Base-by-base conservation (phyloP, 2,113 vertebrate species). In the Spheniscus mendiculus region DNA sequence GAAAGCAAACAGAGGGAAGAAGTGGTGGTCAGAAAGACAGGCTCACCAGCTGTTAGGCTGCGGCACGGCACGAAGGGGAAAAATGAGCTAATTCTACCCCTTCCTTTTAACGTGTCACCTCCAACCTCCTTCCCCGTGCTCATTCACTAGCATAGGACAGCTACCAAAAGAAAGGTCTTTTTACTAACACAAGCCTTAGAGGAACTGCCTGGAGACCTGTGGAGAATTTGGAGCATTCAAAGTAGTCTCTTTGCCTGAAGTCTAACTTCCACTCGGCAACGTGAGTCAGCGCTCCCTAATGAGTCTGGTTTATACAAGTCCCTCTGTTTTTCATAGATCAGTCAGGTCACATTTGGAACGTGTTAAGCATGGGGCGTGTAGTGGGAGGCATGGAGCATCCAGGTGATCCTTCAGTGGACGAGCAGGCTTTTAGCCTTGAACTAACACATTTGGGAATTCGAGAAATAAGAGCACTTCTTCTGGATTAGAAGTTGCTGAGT, bases 331-430 rank as follows among this genome's bases (percentile, higher is more conserved):
- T 76, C 25, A 14, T 7, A 30, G 30, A 90, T 85, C 69, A 27
- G 4, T 76, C 7, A 14, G 70, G 65, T 15, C 56, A 47, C 0
- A 1, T 47, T 8, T 38, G 70, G 77, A 87, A 47, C 19, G 9
- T 0, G 6, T 11, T 25, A 74, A 38, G 19, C 8, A 6, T 0
- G 4, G 42, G 16, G 25, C 0, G 14, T 5, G 25, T 11, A 4
- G 1, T 52, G 67, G 44, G 58, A 90, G 10, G 58, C 12, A 18
- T 2, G 36, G 49, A 69, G 67, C 62, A 86, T 26, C 58, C 80
- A 47, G 23, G 23, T 61, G 71, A 44, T 17, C 67, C 65, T 81
- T 49, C 72, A 32, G 58, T 29, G 53, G 34, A 49, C 0, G 1
- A 74, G 30, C 4, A 42, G 26, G 30, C 65, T 42, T 66, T 81